A percentile compares a stretch with the other conserved stretches of the same genome.
Conservation (phyloP, 2,888 invertebrate genomes). For the Lithophane semibrunnea region DNA sequence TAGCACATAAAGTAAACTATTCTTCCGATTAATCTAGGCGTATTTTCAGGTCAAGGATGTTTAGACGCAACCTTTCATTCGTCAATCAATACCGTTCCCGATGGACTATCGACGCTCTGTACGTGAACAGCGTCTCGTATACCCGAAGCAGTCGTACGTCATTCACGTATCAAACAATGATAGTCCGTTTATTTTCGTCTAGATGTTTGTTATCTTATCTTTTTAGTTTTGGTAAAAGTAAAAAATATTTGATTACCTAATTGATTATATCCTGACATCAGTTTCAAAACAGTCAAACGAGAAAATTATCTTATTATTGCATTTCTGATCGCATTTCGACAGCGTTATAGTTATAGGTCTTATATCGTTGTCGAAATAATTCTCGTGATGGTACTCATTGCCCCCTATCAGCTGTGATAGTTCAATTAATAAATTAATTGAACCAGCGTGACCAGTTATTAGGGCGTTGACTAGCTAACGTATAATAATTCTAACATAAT, state of each 20-base stretch:
- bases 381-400: constrained; percentile 8
- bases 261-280: neutral
- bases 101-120: neutral
- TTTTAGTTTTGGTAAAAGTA: neutral
- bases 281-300: neutral
- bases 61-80: neutral
- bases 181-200: constrained; percentile 29
- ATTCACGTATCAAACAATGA: constrained; percentile 25
- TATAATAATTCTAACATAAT: too few species aligned
- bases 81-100: constrained; percentile 35
- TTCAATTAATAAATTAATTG: constrained; percentile 40
- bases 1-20: neutral
- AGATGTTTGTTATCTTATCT: constrained; percentile 42
- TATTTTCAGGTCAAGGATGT: constrained; percentile 12
- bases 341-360: neutral
- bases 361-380: neutral
- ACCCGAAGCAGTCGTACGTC: constrained; percentile 4
- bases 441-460: constrained; percentile 27
- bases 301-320: neutral
- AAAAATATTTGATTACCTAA: neutral
- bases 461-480: constrained; percentile 6
- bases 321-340: neutral
- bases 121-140: constrained; percentile 23
- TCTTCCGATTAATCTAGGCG: neutral
- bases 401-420: constrained; percentile 16